A percentile compares a stretch with the other conserved stretches of the same genome.
Evolutionary conservation across 2,113 vertebrate species (phyloP).

Genomic region (Lutjanus erythropterus): DNA sequence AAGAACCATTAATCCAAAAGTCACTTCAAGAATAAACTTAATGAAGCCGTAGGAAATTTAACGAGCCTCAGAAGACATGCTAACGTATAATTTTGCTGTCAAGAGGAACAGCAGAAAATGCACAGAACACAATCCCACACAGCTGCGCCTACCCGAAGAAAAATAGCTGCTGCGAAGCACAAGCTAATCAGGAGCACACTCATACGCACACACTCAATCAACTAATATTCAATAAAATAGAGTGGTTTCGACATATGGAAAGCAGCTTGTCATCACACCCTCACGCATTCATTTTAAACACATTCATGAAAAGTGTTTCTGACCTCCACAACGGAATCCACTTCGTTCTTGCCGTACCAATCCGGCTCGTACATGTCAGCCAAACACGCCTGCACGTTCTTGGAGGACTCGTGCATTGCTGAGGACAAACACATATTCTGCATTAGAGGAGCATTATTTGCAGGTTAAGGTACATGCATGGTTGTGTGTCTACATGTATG

Average conservation of each 20-base stretch:
- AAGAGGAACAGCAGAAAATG: neutral
- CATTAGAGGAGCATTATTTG: constrained; percentile 5
- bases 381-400: constrained; percentile 93
- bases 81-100: neutral
- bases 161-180: neutral
- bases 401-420: constrained; percentile 99
- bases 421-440: constrained; percentile 38
- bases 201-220: constrained; percentile 1
- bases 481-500: neutral
- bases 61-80: neutral
- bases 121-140: neutral
- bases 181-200: neutral
- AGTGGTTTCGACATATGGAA: neutral
- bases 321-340: constrained; percentile 94
- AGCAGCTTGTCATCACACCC: neutral
- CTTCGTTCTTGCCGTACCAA: constrained; percentile 95
- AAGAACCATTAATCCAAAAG: constrained; percentile 14
- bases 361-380: constrained; percentile 96
- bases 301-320: constrained; percentile 60
- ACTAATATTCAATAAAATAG: neutral
- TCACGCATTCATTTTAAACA: neutral
- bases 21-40: neutral
- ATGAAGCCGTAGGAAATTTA: neutral
- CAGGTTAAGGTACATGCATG: no score
- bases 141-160: neutral